Base-by-base conservation (phyloP, 2,888 invertebrate species). In the Sarcophaga variegata region DNA sequence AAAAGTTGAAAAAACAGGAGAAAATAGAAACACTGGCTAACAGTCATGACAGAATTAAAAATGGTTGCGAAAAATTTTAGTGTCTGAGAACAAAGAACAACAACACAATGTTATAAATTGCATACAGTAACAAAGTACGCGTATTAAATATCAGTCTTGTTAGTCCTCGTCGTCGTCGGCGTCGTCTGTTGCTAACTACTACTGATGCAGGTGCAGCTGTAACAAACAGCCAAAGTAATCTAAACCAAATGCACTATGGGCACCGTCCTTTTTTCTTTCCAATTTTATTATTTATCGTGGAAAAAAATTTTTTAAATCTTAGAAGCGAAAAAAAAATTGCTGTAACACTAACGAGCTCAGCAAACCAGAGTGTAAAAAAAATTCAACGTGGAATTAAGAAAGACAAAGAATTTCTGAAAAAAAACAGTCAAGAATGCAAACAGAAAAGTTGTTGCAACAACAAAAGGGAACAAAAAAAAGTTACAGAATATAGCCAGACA, bases 91-190 rank as follows among this genome's bases (percentile, higher is more conserved):
- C 14, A n/a, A 64, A 60, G 5, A 47, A 14, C 20, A 80, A 3
- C 64, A 76, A 67, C 62, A 80, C 67, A 71, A 54, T 45, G 54
- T 80, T 76, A 75, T 69, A 79, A 83, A 83, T 64, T 74, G 45
- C 74, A 74, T 59, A 60, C 64, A 79, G 66, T 81, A 85, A 78
- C 77, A 78, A 54, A 74, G 70, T 79, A 37, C 37, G 37, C 37
- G 37, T 6, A 79, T 85, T 82, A 82, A 71, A 82, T 82, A 85
- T 75, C 70, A 78, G 78, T 85, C 78, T 85, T 74, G 85, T 79
- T 85, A 85, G 77, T 37, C 59, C 20, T 66, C 27, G 25, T 54
- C 64, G 37, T 54, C 74, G 49, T 49, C 49, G 49, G 25, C 20
- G 60, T 45, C 27, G 49, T 49, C 49, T 60, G 25, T 60, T 60